These are phyloP conservation scores for Caenorhabditis brenneri DNA, from an alignment of 1,140 invertebrate genomes.

Conservation along the genomic window DNA sequence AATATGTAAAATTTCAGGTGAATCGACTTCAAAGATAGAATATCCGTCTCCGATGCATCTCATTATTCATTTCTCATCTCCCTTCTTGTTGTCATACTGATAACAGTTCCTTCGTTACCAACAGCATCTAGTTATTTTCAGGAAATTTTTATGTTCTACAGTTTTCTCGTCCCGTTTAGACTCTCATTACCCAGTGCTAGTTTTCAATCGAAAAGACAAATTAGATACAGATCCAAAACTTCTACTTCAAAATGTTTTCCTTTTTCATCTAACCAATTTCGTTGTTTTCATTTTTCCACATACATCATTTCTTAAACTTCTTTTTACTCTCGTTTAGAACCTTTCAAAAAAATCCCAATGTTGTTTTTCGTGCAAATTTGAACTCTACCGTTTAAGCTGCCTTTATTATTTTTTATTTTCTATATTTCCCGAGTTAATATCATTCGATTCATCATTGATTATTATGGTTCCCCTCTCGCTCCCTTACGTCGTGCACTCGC, in stretches of 20 bases:
- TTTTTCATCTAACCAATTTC: slow-evolving; percentile 6
- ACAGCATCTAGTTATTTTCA: slow-evolving; percentile 6
- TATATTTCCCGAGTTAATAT: slow-evolving; percentile 35
- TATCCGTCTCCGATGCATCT: no score
- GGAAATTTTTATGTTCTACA: background rate
- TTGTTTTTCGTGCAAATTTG: background rate
- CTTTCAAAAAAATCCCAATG: background rate
- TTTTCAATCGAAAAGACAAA: background rate
- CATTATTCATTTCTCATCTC: background rate
- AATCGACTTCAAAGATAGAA: background rate
- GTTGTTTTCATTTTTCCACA: background rate
- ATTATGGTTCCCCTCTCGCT: slow-evolving; percentile 1
- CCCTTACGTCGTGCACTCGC: slow-evolving; percentile 18
- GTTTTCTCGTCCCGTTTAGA: slow-evolving; percentile 11
- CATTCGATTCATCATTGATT: background rate
- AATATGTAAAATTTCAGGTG: background rate
- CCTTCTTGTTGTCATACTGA: slow-evolving; percentile 17
- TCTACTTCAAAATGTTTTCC: background rate
- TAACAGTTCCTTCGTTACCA: background rate
- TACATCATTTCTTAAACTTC: background rate
- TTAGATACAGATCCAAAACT: background rate
- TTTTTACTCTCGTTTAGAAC: slow-evolving; percentile 23
- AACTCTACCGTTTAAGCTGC: background rate
- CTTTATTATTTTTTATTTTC: slow-evolving; percentile 19
- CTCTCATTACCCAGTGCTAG: background rate